Base-by-base conservation (phyloP, 64 coral and sea anemone species). In the Stylophora pistillata region DNA sequence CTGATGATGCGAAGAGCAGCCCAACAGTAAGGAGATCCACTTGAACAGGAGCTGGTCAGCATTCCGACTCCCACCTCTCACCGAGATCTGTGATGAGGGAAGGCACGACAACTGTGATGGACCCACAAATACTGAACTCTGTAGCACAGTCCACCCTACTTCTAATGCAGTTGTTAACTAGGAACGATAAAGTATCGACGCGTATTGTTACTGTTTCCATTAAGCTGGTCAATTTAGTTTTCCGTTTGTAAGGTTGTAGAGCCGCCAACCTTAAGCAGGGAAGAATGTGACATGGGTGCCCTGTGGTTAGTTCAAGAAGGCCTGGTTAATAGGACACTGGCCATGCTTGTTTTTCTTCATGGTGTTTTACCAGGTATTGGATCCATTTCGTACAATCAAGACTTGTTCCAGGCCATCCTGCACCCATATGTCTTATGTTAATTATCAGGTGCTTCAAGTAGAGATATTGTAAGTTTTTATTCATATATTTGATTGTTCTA, bases 81-180 rank as follows among this genome's bases (percentile, higher is more conserved):
- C 91, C 91, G 66, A 73, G 61, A 52, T 55, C 91, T 56, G 77
- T 54, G 29, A 68, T 92, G 17, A 79, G 65, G 25, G 75, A 82
- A 74, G 52, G 56, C 56, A 71, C 32, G 47, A 54, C 61, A 81
- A 56, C 81, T 12, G 55, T 72, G 23, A 33, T 33, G 55, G 76
- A 93, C 58, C 77, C 12, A 13, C 27, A 10, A 28, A 88, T 82
- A 81, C 71, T 88, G 77, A 81, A 81, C 64, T 81, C 85, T 69
- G 78, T 82, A 15, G 91, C 85, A 14, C 82, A 92, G 71, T 87
- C 91, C 23, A 93, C 88, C 68, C 56, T 93, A 77, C 54, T 93
- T 9, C 81, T 88, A 26, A 87, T 83, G 76, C 85, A 93, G 85
- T 56, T 88, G 85, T 74, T 88, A 56, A 55, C 85, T 29, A 92